Evolutionary conservation across 2,797 vertebrate species (phyloP).

Genomic region (Catharus ustulatus): DNA sequence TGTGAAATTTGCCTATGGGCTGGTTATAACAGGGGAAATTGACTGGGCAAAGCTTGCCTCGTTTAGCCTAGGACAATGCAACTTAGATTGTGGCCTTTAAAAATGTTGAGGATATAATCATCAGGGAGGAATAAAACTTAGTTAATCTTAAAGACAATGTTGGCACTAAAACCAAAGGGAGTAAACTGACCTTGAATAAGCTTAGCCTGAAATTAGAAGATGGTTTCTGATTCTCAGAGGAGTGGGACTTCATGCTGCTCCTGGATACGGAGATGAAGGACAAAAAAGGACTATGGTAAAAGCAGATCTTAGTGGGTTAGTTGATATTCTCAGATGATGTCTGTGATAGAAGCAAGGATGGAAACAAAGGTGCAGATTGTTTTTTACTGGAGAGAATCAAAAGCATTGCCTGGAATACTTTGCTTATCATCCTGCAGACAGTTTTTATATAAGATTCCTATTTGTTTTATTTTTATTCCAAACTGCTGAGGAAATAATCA

Average conservation of each 20-base stretch:
- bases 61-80: neutral
- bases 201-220: neutral
- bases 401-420: neutral
- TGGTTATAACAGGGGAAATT: neutral
- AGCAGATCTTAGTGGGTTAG: neutral
- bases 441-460: neutral
- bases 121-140: neutral
- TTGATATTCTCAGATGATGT: neutral
- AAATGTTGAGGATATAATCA: neutral
- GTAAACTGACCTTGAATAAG: neutral
- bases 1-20: neutral
- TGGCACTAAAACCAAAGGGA: neutral
- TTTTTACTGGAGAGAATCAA: neutral
- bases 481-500: neutral
- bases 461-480: neutral
- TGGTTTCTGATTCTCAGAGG: neutral
- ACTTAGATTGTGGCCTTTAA: neutral
- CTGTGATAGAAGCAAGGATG: neutral
- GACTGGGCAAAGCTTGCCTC: neutral
- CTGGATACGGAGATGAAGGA: neutral
- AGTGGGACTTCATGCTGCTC: neutral
- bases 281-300: neutral
- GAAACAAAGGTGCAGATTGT: neutral
- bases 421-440: neutral
- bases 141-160: neutral